These are phyloP conservation scores for Crioceris asparagi DNA, from an alignment of 2,888 invertebrate species.

Conservation along the genomic window DNA sequence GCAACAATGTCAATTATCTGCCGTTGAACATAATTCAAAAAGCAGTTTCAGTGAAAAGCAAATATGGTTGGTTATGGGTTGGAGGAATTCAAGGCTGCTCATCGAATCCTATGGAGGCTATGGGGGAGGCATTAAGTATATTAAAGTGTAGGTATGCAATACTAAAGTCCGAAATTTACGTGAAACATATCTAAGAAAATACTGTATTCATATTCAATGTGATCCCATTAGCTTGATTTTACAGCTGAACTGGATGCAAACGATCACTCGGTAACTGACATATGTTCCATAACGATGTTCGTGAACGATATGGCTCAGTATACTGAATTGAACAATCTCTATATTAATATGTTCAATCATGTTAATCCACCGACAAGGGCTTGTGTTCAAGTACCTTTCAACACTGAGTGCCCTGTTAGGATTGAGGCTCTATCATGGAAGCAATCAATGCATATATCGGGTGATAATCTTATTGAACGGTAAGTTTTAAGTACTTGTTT, in stretches of 20 bases:
- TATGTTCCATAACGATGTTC: slow-evolving; percentile 76
- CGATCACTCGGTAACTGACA: slow-evolving; percentile 48
- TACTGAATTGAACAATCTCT: slow-evolving; percentile 63
- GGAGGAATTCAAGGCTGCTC: slow-evolving; percentile 68
- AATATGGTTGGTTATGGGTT: slow-evolving; percentile 76
- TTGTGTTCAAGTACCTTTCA: slow-evolving; percentile 67
- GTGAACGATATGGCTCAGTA: slow-evolving; percentile 76
- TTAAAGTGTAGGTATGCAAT: slow-evolving; percentile 64
- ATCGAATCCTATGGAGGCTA: slow-evolving; percentile 51
- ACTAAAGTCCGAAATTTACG: no score
- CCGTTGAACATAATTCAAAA: slow-evolving; percentile 14
- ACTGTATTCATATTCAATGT: neutral
- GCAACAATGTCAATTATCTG: slow-evolving; percentile 6
- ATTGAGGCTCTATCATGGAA: slow-evolving; percentile 64
- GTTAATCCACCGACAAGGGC: slow-evolving; percentile 77
- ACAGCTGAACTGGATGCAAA: slow-evolving; percentile 24
- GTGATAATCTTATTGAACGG: slow-evolving; percentile 28
- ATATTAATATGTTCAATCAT: slow-evolving; percentile 61
- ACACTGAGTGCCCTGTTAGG: slow-evolving; percentile 58
- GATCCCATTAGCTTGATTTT: slow-evolving; percentile 5
- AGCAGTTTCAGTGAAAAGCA: slow-evolving; percentile 22
- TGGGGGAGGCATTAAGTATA: slow-evolving; percentile 61
- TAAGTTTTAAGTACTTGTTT: slow-evolving; percentile 14
- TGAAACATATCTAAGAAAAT: neutral
- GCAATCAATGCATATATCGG: slow-evolving; percentile 18